These are phyloP conservation scores for Valencia hispanica DNA, from an alignment of 2,797 vertebrate genomes.

Conservation along the genomic window DNA sequence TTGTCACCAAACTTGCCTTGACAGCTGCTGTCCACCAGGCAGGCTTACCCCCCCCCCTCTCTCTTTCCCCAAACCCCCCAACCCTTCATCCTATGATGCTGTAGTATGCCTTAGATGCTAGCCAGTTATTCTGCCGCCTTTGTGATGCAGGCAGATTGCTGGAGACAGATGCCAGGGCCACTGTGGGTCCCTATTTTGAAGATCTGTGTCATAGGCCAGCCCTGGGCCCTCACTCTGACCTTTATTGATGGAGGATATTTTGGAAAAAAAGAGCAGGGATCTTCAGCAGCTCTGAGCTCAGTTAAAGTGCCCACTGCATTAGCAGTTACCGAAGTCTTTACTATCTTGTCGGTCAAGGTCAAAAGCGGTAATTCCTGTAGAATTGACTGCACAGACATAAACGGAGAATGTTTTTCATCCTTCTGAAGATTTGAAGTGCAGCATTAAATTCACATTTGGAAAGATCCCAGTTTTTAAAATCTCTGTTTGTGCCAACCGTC, in stretches of 20 bases:
- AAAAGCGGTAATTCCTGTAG: constrained; percentile 25
- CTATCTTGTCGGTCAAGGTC: constrained; percentile 46
- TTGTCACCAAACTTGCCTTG: constrained; percentile 87
- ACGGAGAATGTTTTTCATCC: constrained; percentile 14
- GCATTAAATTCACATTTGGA: constrained; percentile 10
- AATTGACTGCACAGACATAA: constrained; percentile 35
- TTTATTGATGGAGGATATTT: constrained; percentile 88
- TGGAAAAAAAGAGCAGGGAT: constrained; percentile 54
- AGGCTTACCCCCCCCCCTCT: constrained; percentile 72
- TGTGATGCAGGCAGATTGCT: constrained; percentile 80
- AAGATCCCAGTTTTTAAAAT: constrained; percentile 16
- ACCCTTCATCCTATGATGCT: constrained; percentile 67
- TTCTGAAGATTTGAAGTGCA: constrained; percentile 13
- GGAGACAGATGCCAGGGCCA: constrained; percentile 94
- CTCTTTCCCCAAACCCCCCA: no score
- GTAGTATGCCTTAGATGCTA: constrained; percentile 83
- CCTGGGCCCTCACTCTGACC: constrained; percentile 90
- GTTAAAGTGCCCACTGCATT: constrained; percentile 52
- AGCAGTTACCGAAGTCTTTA: constrained; percentile 34
- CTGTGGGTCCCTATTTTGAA: constrained; percentile 85
- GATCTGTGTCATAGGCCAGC: constrained; percentile 89
- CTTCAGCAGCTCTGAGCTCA: constrained; percentile 56
- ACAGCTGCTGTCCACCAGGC: constrained; percentile 94
- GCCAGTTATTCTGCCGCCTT: constrained; percentile 83
- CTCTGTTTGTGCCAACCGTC: constrained; percentile 20